Base-by-base conservation (phyloP, 1,140 invertebrate genomes). In the Papilio polytes region DNA sequence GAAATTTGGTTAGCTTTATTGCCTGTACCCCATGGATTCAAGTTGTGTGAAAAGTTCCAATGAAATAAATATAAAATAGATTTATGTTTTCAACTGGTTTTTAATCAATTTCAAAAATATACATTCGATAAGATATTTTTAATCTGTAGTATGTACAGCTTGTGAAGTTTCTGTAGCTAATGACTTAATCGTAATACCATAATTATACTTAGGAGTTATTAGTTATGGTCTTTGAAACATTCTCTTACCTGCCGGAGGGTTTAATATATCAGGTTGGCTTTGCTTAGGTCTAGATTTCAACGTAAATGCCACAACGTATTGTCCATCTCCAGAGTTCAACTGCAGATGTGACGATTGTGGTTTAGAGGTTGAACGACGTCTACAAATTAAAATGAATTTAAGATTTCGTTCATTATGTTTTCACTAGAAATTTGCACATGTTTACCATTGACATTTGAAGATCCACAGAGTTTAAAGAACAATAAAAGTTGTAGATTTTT, bases 221-320 rank as follows among this genome's bases (percentile, higher is more conserved):
- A 3, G 48, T 2, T 51, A 10, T 18, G 66, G 1, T 72, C 2
- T 36, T 22, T 26, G 31, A 13, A n/a, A 2, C 20, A n/a, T 6
- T 46, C 6, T n/a, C 84, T 87, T 89, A 94, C 92, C 93, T 80
- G 89, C 89, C 36, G 92, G 91, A 56, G 92, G 93, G 84, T 94
- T 94, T 31, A 94, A 85, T 81, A 94, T 94, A 78, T 94, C 93
- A 8, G 93, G 93, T 74, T 94, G 93, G 0, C 88, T 89, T 74
- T 94, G 92, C 78, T 91, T 92, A 0, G 89, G 83, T 31, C 63
- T 66, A 15, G 93, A 91, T 78, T 94, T 94, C 26, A 94, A 78
- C 1, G 93, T 94, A 76, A 93, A 94, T 2, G 93, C 93, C 0
- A 94, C 92, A 8, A 94, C 92, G 80, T 94, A 94, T 77, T 94